These are phyloP conservation scores for Drosophila leontia DNA, from an alignment of 1,140 invertebrate genomes.

Conservation along the genomic window DNA sequence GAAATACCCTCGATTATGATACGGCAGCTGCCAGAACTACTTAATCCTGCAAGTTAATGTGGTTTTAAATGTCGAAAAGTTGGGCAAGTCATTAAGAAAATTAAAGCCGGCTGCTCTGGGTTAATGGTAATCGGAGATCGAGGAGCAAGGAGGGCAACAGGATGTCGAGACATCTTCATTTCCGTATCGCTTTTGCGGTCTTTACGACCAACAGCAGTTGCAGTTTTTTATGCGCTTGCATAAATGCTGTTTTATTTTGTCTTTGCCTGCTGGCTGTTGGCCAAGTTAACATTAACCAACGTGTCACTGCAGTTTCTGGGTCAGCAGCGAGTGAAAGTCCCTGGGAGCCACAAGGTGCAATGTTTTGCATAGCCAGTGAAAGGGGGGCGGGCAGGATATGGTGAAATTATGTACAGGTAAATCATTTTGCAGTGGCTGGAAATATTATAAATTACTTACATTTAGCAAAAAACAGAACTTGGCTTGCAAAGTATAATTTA, in stretches of 20 bases:
- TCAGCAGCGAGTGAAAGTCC: constrained; percentile 69
- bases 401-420: constrained; percentile 21
- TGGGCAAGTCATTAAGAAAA: constrained; percentile 61
- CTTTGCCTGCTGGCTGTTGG: constrained; percentile 31
- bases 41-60: constrained; percentile 43
- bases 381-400: not conserved
- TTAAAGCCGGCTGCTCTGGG: constrained; percentile 35
- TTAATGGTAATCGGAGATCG: constrained; percentile 1
- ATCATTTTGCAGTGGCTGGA: not conserved
- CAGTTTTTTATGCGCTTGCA: constrained; percentile 72
- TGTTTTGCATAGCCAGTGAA: constrained; percentile 42
- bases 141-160: constrained; percentile 29
- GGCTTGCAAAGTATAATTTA: not conserved
- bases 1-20: not conserved
- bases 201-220: constrained; percentile 65
- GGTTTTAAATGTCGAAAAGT: constrained; percentile 45
- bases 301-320: constrained; percentile 61
- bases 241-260: constrained; percentile 50
- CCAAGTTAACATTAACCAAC: constrained; percentile 45
- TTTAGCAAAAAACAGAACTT: not conserved
- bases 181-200: constrained; percentile 54
- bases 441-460: not conserved
- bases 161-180: constrained; percentile 73
- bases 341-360: constrained; percentile 65
- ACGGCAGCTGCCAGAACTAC: constrained; percentile 39